Evolutionary conservation across 2,797 vertebrate genomes (phyloP).

Genomic region (Alfaro cultratus): DNA sequence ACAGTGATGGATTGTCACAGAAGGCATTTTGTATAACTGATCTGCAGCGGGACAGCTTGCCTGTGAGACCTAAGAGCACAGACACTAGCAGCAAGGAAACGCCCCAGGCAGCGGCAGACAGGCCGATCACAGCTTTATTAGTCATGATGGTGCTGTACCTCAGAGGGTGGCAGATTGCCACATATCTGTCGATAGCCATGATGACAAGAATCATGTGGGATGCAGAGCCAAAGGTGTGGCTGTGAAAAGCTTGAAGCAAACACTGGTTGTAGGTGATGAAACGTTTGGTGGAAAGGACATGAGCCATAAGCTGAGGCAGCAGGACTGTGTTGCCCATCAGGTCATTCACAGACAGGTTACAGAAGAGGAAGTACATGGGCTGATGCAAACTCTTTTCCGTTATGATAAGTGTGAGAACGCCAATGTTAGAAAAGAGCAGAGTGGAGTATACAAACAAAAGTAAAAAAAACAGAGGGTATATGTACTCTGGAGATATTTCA

Average conservation of each 20-base stretch:
- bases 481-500: conserved; percentile 52
- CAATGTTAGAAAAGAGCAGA: conserved; percentile 67
- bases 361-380: conserved; percentile 86
- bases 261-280: conserved; percentile 82
- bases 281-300: conserved; percentile 79
- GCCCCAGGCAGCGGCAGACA: conserved; percentile 67
- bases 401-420: conserved; percentile 63
- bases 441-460: conserved; percentile 64
- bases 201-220: conserved; percentile 85
- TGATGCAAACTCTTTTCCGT: conserved; percentile 78
- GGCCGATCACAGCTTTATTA: conserved; percentile 62
- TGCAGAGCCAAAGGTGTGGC: conserved; percentile 83
- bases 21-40: conserved; percentile 61
- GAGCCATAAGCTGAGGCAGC: conserved; percentile 80
- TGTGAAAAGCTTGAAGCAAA: conserved; percentile 84
- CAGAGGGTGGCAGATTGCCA: conserved; percentile 84
- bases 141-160: conserved; percentile 77
- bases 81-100: conserved; percentile 60
- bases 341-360: conserved; percentile 83
- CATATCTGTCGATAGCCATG: conserved; percentile 85
- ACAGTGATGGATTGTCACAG: conserved; percentile 74
- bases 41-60: conserved; percentile 64
- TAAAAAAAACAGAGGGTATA: conserved; percentile 64
- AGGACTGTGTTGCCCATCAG: conserved; percentile 82
- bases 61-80: conserved; percentile 66